Percentiles rank a stretch among this genome's conserved stretches.
Evolutionary conservation across 2,797 vertebrate species (phyloP).

Genomic region (Buceros bicornis): DNA sequence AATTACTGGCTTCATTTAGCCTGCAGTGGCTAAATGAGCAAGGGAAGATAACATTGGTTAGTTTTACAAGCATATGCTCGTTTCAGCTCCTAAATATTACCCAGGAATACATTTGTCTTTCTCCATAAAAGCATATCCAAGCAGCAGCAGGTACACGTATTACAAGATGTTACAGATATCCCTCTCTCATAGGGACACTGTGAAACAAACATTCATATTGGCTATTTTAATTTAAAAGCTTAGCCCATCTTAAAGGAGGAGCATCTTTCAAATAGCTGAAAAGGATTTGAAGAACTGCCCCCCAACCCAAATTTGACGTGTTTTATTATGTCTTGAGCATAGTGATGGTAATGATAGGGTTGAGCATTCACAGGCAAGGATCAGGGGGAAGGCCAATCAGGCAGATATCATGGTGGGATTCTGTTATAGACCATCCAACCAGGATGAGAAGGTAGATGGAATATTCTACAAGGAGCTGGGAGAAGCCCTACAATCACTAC

Average conservation of each 20-base stretch:
- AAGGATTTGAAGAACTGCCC: neutral
- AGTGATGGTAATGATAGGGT: no score
- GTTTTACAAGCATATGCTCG: neutral
- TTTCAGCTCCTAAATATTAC: neutral
- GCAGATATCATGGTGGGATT: no score
- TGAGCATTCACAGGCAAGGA: no score
- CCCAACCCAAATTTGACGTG: neutral
- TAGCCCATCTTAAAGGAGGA: constrained; percentile 12
- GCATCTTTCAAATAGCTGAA: constrained; percentile 41
- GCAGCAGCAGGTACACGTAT: neutral
- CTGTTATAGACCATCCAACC: no score
- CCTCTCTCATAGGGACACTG: constrained; percentile 23
- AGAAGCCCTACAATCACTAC: no score
- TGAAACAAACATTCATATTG: constrained; percentile 12
- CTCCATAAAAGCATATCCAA: neutral
- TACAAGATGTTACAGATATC: neutral
- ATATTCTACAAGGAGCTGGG: no score
- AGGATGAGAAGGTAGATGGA: no score
- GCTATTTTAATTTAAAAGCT: constrained; percentile 52
- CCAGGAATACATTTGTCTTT: neutral
- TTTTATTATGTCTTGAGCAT: neutral
- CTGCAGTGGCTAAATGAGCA: neutral
- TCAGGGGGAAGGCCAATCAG: no score
- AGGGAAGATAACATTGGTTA: neutral
- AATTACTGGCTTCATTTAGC: neutral